Base-by-base conservation (phyloP, 35 echinoderm and acorn worm species). In the Holothuria glaberrima region DNA sequence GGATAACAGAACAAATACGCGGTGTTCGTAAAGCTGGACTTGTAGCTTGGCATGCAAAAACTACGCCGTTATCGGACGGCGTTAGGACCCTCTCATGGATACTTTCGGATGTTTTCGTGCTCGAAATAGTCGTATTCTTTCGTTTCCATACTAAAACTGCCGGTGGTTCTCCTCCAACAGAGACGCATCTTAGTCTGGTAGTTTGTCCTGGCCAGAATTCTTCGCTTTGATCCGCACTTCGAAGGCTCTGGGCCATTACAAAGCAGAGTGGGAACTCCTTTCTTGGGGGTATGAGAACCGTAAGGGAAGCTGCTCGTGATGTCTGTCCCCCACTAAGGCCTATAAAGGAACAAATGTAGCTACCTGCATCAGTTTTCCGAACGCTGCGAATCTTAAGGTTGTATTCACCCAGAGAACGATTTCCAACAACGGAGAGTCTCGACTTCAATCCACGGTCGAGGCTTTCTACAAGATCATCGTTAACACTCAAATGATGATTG, bases 1-100 rank as follows among this genome's bases (percentile, higher is more conserved):
- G 94, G 48, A 61, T 93, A 9, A 96, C 88, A 14, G 46, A 30
- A 52, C 94, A 96, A 6, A 18, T 76, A 22, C 83, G 77, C 0
- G 94, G 94, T 18, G 58, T 35, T 28, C 70, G 80, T n/a, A 96
- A 71, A 6, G 94, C 94, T 20, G 86, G 91, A 78, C 94, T 92
- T 25, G 90, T 87, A 18, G 94, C 94, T 35, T 93, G 60, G 38
- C 94, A 96, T 6, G 72, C 71, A 48, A 96, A 96, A 25, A 71
- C 61, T 19, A 96, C 86, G 59, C 94, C 94, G 62, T 96, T 96
- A 79, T 96, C 94, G 41, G 82, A 87, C 34, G 87, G 94, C 21
- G 80, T 86, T 5, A 96, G 75, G 19, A 96, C 89, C 32, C 94
- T 65, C 44, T 86, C 80, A 46, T 96, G 92, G 13, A 92, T 80